These are phyloP conservation scores for Riptortus pedestris DNA, from an alignment of 1,140 invertebrate species.

Conservation along the genomic window DNA sequence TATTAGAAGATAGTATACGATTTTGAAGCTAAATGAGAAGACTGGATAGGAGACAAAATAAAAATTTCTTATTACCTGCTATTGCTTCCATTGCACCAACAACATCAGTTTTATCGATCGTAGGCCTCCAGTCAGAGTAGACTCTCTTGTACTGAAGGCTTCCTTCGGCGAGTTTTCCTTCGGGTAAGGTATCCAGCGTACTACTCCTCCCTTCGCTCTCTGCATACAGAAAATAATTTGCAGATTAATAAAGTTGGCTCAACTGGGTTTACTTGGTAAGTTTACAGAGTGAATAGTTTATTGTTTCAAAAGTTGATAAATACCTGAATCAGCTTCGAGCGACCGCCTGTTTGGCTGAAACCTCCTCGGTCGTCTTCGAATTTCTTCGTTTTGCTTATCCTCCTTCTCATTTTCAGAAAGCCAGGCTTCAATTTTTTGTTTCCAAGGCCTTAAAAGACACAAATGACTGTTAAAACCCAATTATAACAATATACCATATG, in stretches of 20 bases:
- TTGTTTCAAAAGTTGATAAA: too few species aligned
- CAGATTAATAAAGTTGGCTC: constrained; percentile 20
- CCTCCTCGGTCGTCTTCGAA: constrained; percentile 48
- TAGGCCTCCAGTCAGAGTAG: constrained; percentile 67
- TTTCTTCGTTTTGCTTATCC: constrained; percentile 56
- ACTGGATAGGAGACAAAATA: too few species aligned
- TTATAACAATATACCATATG: too few species aligned
- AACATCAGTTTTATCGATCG: constrained; percentile 69
- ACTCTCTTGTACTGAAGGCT: constrained; percentile 48
- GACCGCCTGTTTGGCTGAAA: constrained; percentile 58
- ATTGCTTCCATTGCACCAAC: constrained; percentile 75
- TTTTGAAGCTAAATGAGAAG: too few species aligned
- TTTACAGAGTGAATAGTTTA: too few species aligned
- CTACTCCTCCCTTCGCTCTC: constrained; percentile 59
- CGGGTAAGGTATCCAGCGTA: constrained; percentile 54
- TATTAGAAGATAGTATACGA: too few species aligned
- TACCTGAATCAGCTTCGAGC: constrained; percentile 70
- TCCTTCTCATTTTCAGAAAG: constrained; percentile 76
- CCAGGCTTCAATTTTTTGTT: constrained; percentile 84
- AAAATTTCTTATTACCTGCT: constrained; percentile 63
- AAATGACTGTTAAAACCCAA: constrained; percentile 14
- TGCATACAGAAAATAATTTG: constrained; percentile 34
- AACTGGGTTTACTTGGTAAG: too few species aligned
- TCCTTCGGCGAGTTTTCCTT: constrained; percentile 46
- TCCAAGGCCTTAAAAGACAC: constrained; percentile 53